Percentiles rank a stretch among this genome's conserved stretches.
Conservation (phyloP, 2,797 vertebrate genomes). For the Prunella strophiata region DNA sequence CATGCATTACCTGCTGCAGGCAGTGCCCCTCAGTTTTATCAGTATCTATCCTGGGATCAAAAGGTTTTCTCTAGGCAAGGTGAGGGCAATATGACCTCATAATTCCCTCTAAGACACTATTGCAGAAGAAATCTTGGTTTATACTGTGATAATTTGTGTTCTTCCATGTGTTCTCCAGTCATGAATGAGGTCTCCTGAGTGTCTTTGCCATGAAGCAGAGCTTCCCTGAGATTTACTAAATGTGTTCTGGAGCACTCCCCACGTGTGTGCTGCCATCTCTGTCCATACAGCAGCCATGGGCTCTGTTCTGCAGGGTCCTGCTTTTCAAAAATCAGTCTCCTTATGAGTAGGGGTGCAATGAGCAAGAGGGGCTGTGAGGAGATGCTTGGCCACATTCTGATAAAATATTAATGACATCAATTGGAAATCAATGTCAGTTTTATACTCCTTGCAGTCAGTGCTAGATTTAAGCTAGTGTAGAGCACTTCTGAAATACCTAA, state of each 20-base stretch:
- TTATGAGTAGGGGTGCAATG: not conserved
- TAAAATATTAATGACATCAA: not conserved
- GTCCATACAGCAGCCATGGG: not conserved
- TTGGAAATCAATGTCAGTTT: not conserved
- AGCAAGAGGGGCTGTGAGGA: not conserved
- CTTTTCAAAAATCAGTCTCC: not conserved
- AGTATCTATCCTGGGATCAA: not conserved
- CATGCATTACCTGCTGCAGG: not conserved
- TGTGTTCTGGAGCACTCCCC: accelerated
- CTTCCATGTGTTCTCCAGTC: not conserved
- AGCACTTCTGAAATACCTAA: not conserved
- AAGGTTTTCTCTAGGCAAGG: not conserved
- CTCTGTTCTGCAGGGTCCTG: not conserved
- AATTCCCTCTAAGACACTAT: not conserved
- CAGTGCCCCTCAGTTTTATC: not conserved
- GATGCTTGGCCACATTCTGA: not conserved
- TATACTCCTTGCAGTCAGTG: not conserved
- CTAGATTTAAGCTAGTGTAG: not conserved
- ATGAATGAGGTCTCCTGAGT: not conserved
- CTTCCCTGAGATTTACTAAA: not conserved
- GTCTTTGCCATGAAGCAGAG: not conserved
- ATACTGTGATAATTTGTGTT: not conserved
- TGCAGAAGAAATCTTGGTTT: not conserved
- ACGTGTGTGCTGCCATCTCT: accelerated
- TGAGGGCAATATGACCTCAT: not conserved